These are phyloP conservation scores for Vicugna pacos DNA, from an alignment of 2,113 vertebrate genomes.

Conservation along the genomic window DNA sequence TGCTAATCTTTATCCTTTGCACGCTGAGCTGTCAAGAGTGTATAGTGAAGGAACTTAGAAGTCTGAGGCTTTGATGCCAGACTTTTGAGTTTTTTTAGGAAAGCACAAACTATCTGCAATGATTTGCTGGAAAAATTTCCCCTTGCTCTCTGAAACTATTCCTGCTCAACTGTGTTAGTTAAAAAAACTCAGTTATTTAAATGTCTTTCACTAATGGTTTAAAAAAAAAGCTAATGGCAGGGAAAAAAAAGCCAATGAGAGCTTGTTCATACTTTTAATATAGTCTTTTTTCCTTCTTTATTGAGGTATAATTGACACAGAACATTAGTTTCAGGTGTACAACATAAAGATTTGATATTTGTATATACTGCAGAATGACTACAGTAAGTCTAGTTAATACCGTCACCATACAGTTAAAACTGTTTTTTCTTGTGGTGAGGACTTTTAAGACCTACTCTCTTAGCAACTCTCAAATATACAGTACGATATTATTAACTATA, in stretches of 20 bases:
- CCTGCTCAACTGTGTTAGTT: neutral
- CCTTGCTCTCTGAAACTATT: neutral
- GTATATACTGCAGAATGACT: neutral
- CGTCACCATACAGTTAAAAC: neutral
- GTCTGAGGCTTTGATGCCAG: neutral
- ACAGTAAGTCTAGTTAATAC: neutral
- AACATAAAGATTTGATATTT: neutral
- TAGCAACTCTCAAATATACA: neutral
- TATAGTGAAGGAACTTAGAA: neutral
- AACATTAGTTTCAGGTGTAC: neutral
- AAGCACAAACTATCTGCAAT: neutral
- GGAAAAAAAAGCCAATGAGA: neutral
- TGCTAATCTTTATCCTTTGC: conserved; percentile 28
- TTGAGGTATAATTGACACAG: neutral
- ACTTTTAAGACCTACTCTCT: neutral
- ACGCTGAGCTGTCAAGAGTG: neutral
- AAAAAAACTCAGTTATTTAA: neutral
- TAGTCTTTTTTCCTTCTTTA: neutral
- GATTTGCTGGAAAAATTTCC: neutral
- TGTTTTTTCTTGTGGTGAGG: neutral
- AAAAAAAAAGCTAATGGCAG: neutral
- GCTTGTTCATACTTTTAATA: neutral
- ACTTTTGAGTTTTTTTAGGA: neutral
- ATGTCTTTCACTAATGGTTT: neutral
- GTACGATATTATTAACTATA: neutral